Evolutionary conservation across 2,888 invertebrate genomes (phyloP).

Genomic region (Amiota mariae): DNA sequence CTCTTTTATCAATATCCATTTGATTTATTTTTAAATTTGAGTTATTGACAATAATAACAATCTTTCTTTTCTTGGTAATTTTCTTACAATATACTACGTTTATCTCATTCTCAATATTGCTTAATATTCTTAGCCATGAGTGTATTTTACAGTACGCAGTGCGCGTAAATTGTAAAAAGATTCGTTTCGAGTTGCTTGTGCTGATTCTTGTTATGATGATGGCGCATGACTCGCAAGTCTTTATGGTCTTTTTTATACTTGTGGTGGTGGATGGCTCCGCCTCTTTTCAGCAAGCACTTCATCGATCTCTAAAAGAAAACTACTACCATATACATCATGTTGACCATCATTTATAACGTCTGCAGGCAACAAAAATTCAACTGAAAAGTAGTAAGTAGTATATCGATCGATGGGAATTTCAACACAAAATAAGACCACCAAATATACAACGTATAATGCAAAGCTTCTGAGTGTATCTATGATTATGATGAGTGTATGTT

Average conservation of each 20-base stretch:
- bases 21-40: constrained; percentile 7
- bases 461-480: too few relatives aligned
- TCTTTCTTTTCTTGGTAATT: background rate
- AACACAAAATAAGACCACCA: constrained; percentile 9
- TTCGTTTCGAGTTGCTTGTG: too few relatives aligned
- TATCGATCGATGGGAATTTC: constrained; percentile 26
- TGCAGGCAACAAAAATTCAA: background rate
- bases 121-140: too few relatives aligned
- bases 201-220: constrained; percentile 26
- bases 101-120: too few relatives aligned
- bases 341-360: constrained; percentile 20
- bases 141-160: too few relatives aligned
- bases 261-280: constrained; percentile 47
- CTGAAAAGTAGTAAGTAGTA: constrained; percentile 3
- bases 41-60: background rate
- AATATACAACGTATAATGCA: background rate
- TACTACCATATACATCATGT: constrained; percentile 18
- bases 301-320: constrained; percentile 54
- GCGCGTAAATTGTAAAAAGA: too few relatives aligned
- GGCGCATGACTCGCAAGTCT: constrained; percentile 45
- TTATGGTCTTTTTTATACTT: constrained; percentile 41
- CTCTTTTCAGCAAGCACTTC: constrained; percentile 59
- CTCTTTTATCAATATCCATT: too few relatives aligned
- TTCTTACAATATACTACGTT: too few relatives aligned
- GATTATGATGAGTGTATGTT: too few relatives aligned